Base-by-base conservation (phyloP, 2,797 vertebrate genomes). In the Philypnodon macrostomus region DNA sequence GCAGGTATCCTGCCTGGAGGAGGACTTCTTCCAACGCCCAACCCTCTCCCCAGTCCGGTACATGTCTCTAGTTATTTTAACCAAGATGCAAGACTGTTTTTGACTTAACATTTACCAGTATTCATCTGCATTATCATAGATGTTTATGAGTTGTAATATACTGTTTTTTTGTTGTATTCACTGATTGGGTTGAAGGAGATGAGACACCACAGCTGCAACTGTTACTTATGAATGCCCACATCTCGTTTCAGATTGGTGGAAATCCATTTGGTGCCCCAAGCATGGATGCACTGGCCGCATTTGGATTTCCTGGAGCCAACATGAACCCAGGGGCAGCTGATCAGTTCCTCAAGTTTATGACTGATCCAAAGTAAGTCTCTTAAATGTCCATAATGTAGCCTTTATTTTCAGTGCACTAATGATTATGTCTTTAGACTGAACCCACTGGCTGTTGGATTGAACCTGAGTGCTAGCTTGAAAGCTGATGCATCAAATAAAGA, bases 1-100 rank as follows among this genome's bases (percentile, higher is more conserved):
- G 95, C 96, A 85, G 94, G 96, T 81, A 92, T 98, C 81, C 90
- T 98, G 85, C 96, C 96, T 2, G 96, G 95, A 73, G 96, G 94
- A 80, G 96, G 95, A 78, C 94, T 98, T 83, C 94, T 98, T 64
- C 96, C 96, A 6, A 98, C 95, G 0, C 96, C 96, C 49, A 97
- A 96, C 82, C 94, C 95, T 56, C 90, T 98, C 29, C 87, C 70
- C 38, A 88, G 78, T 53, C 38, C 92, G 85, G 96, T 98, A n/a
- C n/a, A n/a, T n/a, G n/a, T n/a, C n/a, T n/a, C n/a, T n/a, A n/a
- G n/a, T n/a, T n/a, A n/a, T n/a, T n/a, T n/a, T n/a, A n/a, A n/a
- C n/a, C n/a, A 92, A 50, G 84, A 35, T 35, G 14, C 31, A 1
- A n/a, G 10, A n/a, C 19, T 38, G 2, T 5, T 7, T n/a, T 38